Conservation (phyloP, 1,140 invertebrate species). For the Calephelis nemesis region DNA sequence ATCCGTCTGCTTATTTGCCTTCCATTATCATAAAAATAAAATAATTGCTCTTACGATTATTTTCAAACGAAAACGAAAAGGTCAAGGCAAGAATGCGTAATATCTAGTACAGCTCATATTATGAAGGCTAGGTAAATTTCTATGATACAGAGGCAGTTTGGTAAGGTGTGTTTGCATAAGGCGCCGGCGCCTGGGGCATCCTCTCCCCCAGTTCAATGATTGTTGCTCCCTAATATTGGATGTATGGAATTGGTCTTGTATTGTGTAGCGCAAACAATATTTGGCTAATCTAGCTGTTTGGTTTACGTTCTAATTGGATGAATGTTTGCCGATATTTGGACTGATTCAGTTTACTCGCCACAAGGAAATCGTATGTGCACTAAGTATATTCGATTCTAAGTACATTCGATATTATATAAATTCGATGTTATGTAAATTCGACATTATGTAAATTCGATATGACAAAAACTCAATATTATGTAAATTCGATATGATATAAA, state of each 20-base stretch:
- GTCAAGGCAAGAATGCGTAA: too few relatives aligned
- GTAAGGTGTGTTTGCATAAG: conserved; percentile 41
- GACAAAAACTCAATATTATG: too few relatives aligned
- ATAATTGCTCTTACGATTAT: too few relatives aligned
- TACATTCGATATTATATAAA: too few relatives aligned
- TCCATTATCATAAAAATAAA: too few relatives aligned
- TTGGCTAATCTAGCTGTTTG: conserved; percentile 64
- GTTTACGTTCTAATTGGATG: conserved; percentile 63
- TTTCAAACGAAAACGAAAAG: too few relatives aligned
- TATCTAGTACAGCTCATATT: too few relatives aligned
- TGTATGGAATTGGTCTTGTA: conserved; percentile 63
- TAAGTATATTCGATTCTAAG: background rate
- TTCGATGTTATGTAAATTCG: background rate
- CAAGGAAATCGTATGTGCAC: conserved; percentile 31
- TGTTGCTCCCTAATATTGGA: conserved; percentile 58
- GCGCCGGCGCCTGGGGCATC: conserved; percentile 39
- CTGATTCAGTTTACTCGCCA: conserved; percentile 41
- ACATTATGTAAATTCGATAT: too few relatives aligned
- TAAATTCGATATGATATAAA: too few relatives aligned
- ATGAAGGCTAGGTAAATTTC: conserved; percentile 24
- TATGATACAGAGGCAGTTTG: conserved; percentile 14
- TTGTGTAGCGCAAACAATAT: conserved; percentile 65
- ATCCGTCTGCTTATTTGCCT: too few relatives aligned
- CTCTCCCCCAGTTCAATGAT: conserved; percentile 47
- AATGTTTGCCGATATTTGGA: conserved; percentile 50